Evolutionary conservation across 2,888 invertebrate genomes (phyloP).

Genomic region (Chrysolina oricalcia): DNA sequence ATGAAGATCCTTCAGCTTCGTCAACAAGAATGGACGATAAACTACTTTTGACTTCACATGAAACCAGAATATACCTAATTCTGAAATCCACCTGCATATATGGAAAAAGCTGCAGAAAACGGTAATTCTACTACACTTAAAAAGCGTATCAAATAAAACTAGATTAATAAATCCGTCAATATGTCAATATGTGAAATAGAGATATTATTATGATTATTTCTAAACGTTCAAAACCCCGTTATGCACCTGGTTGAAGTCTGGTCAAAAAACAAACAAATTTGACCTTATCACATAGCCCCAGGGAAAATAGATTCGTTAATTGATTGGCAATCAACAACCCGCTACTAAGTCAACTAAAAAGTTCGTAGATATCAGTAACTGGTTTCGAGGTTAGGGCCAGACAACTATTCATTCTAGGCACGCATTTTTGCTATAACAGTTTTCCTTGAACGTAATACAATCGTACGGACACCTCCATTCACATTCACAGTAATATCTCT

Average conservation of each 20-base stretch:
- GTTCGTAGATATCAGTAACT: background rate
- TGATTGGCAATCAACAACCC: background rate
- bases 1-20: too few relatives aligned
- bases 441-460: constrained; percentile 13
- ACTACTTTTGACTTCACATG: too few relatives aligned
- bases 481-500: background rate
- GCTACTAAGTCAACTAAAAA: background rate
- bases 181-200: too few relatives aligned
- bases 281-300: background rate
- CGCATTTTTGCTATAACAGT: constrained; percentile 1
- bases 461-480: background rate
- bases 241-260: background rate
- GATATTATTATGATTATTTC: background rate
- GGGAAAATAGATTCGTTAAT: background rate
- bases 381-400: background rate
- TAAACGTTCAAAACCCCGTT: background rate
- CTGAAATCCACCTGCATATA: too few relatives aligned
- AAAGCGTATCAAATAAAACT: too few relatives aligned
- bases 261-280: background rate
- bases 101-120: too few relatives aligned
- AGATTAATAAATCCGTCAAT: too few relatives aligned
- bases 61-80: too few relatives aligned
- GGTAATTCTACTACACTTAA: too few relatives aligned
- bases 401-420: background rate
- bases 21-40: too few relatives aligned